A percentile compares a stretch with the other conserved stretches of the same genome.
These are phyloP conservation scores for Anthrax anthrax DNA, from an alignment of 2,888 invertebrate genomes.

Conservation along the genomic window DNA sequence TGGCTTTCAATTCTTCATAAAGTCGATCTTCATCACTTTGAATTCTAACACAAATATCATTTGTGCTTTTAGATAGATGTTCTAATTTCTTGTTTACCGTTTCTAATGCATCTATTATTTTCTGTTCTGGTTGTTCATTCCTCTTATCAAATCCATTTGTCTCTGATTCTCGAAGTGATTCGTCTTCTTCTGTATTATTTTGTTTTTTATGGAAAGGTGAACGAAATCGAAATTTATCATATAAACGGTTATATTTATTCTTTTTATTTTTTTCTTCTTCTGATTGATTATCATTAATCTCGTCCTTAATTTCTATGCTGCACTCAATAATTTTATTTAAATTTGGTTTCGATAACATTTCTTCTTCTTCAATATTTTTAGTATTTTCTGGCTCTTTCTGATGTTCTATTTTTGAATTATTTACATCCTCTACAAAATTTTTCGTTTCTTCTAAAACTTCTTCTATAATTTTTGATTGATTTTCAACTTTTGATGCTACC, in stretches of 20 bases:
- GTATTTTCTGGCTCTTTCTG: background rate
- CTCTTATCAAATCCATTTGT: background rate
- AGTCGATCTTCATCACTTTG: slow-evolving; percentile 18
- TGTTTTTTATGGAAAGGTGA: slow-evolving; percentile 18
- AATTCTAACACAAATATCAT: slow-evolving; percentile 4
- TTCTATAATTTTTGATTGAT: slow-evolving; percentile 6
- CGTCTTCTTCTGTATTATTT: slow-evolving; percentile 6
- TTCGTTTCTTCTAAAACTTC: slow-evolving; percentile 12
- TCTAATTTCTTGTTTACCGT: slow-evolving; percentile 26
- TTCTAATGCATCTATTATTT: slow-evolving; percentile 26
- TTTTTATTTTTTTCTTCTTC: slow-evolving; percentile 11
- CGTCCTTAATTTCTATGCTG: background rate
- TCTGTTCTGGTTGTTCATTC: slow-evolving; percentile 20
- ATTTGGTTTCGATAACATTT: background rate
- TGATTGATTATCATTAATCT: too few species aligned
- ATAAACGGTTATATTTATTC: slow-evolving; percentile 24
- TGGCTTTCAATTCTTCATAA: slow-evolving; percentile 30
- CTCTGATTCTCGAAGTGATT: slow-evolving; percentile 8
- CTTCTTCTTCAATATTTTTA: background rate
- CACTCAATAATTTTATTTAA: background rate
- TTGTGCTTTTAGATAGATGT: slow-evolving; percentile 12
- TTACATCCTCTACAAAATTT: background rate
- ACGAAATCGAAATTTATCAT: slow-evolving; percentile 28
- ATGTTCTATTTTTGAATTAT: background rate
- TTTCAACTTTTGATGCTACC: slow-evolving; percentile 1